phyloP scores from a whole-genome alignment of 2,113 vertebrate genomes.

The Mus pahari region DNA sequence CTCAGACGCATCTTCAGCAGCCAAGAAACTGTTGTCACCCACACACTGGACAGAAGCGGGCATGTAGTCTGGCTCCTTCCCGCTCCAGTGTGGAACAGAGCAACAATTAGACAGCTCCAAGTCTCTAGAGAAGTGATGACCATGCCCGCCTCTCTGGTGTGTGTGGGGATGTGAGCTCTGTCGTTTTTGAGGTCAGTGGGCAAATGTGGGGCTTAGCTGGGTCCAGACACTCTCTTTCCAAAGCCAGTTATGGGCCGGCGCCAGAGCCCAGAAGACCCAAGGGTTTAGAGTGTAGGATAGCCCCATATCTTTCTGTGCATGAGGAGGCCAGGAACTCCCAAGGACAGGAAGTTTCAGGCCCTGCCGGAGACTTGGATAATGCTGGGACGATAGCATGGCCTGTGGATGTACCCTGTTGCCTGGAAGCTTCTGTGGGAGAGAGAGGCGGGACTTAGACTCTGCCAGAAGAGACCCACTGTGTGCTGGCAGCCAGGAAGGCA shows the following conservation, averaged over 20 bases:
- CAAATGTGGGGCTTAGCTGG: not conserved
- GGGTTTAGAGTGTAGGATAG: not conserved
- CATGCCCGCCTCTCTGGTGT: not conserved
- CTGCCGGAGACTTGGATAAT: not conserved
- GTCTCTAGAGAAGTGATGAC: not conserved
- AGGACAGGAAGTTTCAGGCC: not conserved
- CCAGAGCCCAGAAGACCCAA: not conserved
- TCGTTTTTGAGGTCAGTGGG: not conserved
- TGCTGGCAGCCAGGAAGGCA: not conserved
- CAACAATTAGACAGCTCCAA: not conserved
- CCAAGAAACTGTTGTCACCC: not conserved
- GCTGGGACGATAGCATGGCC: not conserved
- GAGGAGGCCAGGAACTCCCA: not conserved
- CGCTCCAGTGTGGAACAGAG: not conserved
- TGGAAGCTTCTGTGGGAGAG: not conserved
- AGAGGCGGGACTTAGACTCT: not conserved
- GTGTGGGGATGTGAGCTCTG: too few relatives aligned
- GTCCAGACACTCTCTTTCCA: not conserved
- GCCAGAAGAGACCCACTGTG: not conserved
- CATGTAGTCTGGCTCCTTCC: not conserved
- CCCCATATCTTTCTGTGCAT: not conserved
- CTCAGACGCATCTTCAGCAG: not conserved
- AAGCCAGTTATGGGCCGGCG: not conserved
- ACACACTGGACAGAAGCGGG: rapidly evolving
- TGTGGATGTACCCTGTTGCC: not conserved